Evolutionary conservation across 1,140 invertebrate species (phyloP).

Genomic region (Nasonia vitripennis): DNA sequence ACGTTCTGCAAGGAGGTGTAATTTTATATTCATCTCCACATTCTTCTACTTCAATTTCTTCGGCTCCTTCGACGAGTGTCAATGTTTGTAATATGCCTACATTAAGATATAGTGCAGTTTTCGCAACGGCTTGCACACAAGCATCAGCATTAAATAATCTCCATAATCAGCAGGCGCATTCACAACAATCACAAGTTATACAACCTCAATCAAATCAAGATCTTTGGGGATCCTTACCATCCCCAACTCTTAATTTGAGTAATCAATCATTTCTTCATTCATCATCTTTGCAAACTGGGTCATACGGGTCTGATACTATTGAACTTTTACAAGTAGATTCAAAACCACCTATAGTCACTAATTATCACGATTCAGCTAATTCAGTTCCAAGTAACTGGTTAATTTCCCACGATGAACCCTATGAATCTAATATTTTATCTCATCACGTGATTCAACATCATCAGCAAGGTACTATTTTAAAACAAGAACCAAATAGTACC

Average conservation of each 20-base stretch:
- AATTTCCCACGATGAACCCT: constrained; percentile 85
- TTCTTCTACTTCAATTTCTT: not conserved
- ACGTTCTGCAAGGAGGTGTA: constrained; percentile 69
- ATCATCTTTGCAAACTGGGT: constrained; percentile 62
- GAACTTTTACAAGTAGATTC: constrained; percentile 72
- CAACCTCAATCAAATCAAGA: constrained; percentile 65
- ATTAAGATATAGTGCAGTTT: constrained; percentile 80
- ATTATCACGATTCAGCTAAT: constrained; percentile 67
- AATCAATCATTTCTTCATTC: constrained; percentile 70
- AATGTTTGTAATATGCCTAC: constrained; percentile 77
- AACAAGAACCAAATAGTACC: constrained; percentile 38
- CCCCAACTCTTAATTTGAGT: constrained; percentile 71
- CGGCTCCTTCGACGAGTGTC: constrained; percentile 65
- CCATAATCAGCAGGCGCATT: constrained; percentile 61
- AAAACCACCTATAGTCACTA: constrained; percentile 68
- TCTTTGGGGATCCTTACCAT: constrained; percentile 72
- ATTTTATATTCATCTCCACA: constrained; percentile 69
- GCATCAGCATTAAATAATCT: constrained; percentile 73
- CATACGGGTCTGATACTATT: constrained; percentile 69
- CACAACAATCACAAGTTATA: constrained; percentile 60
- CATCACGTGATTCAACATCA: constrained; percentile 62
- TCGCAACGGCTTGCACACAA: constrained; percentile 80
- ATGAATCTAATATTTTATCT: constrained; percentile 72
- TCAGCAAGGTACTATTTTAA: constrained; percentile 50
- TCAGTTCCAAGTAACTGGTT: constrained; percentile 66